Base-by-base conservation (phyloP, 2,113 vertebrate species). In the Nyctibius bracteatus region DNA sequence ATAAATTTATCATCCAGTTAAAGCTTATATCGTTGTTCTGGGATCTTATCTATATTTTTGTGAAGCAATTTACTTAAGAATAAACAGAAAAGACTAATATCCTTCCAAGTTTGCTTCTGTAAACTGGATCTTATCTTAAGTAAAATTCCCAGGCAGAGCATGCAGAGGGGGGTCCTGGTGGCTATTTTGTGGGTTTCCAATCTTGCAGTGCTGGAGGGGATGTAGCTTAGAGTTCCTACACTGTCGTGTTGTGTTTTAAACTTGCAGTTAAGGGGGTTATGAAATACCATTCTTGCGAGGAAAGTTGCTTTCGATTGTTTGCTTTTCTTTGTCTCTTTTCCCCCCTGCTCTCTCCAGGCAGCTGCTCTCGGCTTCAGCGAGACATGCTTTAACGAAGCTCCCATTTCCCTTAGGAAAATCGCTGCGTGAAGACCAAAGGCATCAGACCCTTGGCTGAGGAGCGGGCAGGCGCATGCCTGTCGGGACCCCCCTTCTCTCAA, bases 301-400 rank as follows among this genome's bases (percentile, higher is more conserved):
- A 66, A 87, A 81, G 37, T 49, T 81, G 52, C 39, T 92, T 86
- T 79, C 7, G 1, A 16, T 37, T 70, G 57, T 70, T 74, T 86
- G 55, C 37, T 90, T 88, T 81, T 39, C 47, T 65, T 25, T 35
- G 23, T 19, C 57, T 57, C 68, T 86, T 47, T 35, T 14, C 35
- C 27, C 27, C 70, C 21, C 19, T 23, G 80, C 83, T 74, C 43
- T 72, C 35, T n/a, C 37, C 44, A 37, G 74, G 72, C 55, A 28
- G 67, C 5, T 12, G 2, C 41, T 54, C 43, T 81, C 25, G 1
- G 35, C 72, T 80, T 54, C 33, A 31, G 75, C 1, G 9, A 49
- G 46, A 37, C 54, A 20, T 0, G 0, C 16, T 61, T 55, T 30
- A 59, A 44, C 0, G 3, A 47, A 27, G 24, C n/a, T 86, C 67